These are phyloP conservation scores for Hypanus sabinus DNA, from an alignment of 2,113 vertebrate genomes.

Conservation along the genomic window DNA sequence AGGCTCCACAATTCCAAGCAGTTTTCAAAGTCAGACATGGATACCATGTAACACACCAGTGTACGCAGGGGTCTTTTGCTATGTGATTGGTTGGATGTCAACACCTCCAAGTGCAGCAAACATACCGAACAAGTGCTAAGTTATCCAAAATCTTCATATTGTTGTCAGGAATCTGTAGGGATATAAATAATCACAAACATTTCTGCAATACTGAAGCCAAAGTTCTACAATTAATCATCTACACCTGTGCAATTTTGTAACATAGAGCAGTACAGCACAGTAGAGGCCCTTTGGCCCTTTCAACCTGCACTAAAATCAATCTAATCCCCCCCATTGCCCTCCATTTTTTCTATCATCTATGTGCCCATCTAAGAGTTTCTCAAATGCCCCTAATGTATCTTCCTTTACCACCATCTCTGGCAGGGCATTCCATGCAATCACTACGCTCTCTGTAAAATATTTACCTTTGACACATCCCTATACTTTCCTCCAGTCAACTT, in stretches of 20 bases:
- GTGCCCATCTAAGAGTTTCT: no score
- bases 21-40: background rate
- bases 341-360: no score
- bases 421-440: no score
- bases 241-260: background rate
- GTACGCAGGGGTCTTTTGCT: background rate
- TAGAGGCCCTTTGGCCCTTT: no score
- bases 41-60: background rate
- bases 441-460: no score
- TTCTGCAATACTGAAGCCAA: background rate
- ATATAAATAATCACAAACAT: background rate
- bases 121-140: conserved; percentile 14
- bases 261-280: no score
- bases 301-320: no score
- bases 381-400: no score
- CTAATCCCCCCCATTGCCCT: no score
- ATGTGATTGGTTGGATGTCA: background rate
- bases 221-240: background rate
- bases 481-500: no score
- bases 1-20: background rate
- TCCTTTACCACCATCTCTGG: no score
- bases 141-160: background rate
- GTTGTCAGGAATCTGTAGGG: conserved; percentile 26
- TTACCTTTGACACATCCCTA: no score
- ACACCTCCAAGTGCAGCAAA: background rate